phyloP scores from a whole-genome alignment of 1,140 invertebrate species.

The Elysia chlorotica region DNA sequence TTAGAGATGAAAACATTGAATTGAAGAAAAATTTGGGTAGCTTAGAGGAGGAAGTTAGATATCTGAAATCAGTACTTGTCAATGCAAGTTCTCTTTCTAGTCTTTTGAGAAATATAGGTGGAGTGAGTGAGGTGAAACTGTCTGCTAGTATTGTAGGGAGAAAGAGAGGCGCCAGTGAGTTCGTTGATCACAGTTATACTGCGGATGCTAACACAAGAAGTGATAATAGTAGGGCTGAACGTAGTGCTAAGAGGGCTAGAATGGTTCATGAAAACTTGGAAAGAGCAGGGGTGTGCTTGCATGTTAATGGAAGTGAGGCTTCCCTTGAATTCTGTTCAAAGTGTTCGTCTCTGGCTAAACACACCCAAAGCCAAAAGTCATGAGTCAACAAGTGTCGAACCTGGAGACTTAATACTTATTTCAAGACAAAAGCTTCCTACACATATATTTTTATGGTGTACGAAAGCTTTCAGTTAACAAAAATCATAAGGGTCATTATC shows the following conservation, averaged over 20 bases:
- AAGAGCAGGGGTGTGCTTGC: conserved; percentile 52
- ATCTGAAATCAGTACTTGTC: conserved; percentile 51
- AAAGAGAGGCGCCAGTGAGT: conserved; percentile 34
- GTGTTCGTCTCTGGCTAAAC: conserved; percentile 27
- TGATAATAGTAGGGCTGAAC: not conserved
- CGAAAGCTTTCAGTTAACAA: no score
- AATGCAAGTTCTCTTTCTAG: conserved; percentile 53
- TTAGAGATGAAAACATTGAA: conserved; percentile 29
- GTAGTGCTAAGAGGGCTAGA: not conserved
- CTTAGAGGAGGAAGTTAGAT: conserved; percentile 46
- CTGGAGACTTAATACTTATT: no score
- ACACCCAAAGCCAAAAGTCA: no score
- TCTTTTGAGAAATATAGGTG: conserved; percentile 51
- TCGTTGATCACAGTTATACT: conserved; percentile 45
- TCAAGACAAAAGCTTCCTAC: no score
- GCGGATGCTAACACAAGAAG: no score
- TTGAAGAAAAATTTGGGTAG: conserved; percentile 28
- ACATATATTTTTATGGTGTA: no score
- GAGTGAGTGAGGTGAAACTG: conserved; percentile 44
- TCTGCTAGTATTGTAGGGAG: conserved; percentile 34
- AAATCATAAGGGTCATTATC: no score
- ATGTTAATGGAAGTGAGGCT: conserved; percentile 49
- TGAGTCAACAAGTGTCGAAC: no score
- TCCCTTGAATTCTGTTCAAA: conserved; percentile 54
- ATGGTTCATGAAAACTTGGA: not conserved